These are phyloP conservation scores for Speoplatyrhinus poulsoni DNA, from an alignment of 2,113 vertebrate species.

Conservation along the genomic window DNA sequence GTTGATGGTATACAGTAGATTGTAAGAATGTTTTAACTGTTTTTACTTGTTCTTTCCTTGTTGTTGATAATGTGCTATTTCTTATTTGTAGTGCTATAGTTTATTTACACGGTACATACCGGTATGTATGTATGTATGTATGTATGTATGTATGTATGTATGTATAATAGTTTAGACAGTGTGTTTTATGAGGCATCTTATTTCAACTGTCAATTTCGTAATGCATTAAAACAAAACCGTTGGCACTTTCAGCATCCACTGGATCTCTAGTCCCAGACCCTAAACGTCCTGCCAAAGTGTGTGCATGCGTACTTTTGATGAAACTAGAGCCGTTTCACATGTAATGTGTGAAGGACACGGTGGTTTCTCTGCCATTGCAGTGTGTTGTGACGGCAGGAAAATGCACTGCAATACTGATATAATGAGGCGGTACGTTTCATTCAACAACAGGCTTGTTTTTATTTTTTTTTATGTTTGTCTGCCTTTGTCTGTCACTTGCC, in stretches of 20 bases:
- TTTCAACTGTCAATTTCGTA: slow-evolving; percentile 7
- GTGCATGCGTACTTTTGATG: slow-evolving; percentile 10
- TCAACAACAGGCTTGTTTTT: too few species aligned
- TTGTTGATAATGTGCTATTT: not conserved
- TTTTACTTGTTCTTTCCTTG: too few species aligned
- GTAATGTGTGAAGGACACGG: not conserved
- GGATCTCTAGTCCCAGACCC: slow-evolving; percentile 1
- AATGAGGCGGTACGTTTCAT: too few species aligned
- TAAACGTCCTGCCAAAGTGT: slow-evolving; percentile 22
- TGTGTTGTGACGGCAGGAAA: slow-evolving; percentile 1
- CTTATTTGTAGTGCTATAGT: slow-evolving; percentile 12
- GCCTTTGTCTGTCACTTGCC: too few species aligned
- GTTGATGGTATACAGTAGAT: not conserved
- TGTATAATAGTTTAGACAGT: slow-evolving; percentile 11
- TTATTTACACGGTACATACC: too few species aligned
- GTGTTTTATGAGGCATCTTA: slow-evolving; percentile 11
- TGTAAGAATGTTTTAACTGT: too few species aligned
- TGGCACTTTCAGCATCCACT: not conserved
- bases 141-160: not conserved
- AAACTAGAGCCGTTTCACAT: slow-evolving; percentile 17
- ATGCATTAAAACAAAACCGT: slow-evolving; percentile 15
- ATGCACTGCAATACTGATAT: not conserved
- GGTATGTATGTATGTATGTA: not conserved
- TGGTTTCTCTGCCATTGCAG: not conserved
- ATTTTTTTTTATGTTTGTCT: too few species aligned